phyloP scores from a whole-genome alignment of 53 echinoderm and acorn worm genomes.

The Holothuria leucospilota region DNA sequence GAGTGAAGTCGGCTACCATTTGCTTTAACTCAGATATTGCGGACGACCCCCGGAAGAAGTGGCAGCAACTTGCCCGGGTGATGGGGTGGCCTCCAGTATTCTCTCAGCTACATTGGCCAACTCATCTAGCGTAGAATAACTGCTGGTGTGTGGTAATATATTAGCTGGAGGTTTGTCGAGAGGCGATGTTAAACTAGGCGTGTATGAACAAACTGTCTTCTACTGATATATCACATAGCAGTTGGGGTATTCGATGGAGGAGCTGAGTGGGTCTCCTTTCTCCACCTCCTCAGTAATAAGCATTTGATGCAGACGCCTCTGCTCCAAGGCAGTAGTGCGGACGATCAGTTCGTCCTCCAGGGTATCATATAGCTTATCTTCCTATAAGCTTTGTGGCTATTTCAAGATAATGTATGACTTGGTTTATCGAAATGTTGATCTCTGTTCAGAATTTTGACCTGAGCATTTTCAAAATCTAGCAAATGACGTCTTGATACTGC shows the following conservation, averaged over 20 bases:
- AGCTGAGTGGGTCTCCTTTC: constrained; percentile 52
- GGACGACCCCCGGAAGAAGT: background rate
- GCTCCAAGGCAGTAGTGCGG: background rate
- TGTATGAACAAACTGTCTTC: constrained; percentile 21
- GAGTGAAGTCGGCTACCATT: background rate
- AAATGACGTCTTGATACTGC: background rate
- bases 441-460: background rate
- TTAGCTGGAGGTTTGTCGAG: constrained; percentile 11
- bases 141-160: constrained; percentile 46
- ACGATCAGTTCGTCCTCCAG: constrained; percentile 11
- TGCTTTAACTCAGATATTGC: background rate
- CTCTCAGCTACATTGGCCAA: constrained; percentile 45
- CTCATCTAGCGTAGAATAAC: background rate
- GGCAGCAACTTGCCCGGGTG: background rate
- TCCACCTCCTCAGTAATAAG: constrained; percentile 40
- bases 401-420: background rate
- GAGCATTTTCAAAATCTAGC: background rate
- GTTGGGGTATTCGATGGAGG: constrained; percentile 12
- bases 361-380: background rate
- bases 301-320: background rate
- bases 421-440: background rate
- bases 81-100: constrained; percentile 34
- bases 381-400: background rate
- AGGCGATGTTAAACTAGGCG: no score
- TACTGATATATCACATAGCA: constrained; percentile 18